Conservation (phyloP, 1,140 invertebrate species). For the Tribolium madens region DNA sequence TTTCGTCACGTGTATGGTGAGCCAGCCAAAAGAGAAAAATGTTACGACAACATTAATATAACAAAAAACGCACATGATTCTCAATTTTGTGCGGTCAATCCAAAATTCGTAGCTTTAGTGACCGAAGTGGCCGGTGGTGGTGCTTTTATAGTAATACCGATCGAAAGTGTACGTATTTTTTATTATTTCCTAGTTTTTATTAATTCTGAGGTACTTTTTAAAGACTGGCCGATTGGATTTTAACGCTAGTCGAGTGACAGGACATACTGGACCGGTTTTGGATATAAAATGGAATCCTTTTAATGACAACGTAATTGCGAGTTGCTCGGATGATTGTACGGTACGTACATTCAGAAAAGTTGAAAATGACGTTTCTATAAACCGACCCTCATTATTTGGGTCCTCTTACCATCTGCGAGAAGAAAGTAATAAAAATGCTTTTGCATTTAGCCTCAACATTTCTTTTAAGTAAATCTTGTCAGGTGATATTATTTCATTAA, state of each 20-base stretch:
- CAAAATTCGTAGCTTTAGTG: slow-evolving; percentile 94
- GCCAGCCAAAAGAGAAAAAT: slow-evolving; percentile 87
- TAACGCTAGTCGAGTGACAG: slow-evolving; percentile 82
- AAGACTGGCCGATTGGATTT: slow-evolving; percentile 83
- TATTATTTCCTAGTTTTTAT: slow-evolving; percentile 16
- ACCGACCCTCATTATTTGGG: too few species aligned
- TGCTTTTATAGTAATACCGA: slow-evolving; percentile 90
- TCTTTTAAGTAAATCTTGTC: too few species aligned
- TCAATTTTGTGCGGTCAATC: slow-evolving; percentile 93
- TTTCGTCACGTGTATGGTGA: slow-evolving; percentile 94
- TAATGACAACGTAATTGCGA: slow-evolving; percentile 96
- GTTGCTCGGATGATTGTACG: slow-evolving; percentile 93
- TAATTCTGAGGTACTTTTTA: slow-evolving; percentile 54
- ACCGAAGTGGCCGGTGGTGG: slow-evolving; percentile 95
- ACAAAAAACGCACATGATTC: slow-evolving; percentile 94
- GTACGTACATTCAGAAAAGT: too few species aligned
- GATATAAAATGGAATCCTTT: slow-evolving; percentile 94
- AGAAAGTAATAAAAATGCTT: too few species aligned
- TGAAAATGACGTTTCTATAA: too few species aligned
- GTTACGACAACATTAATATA: slow-evolving; percentile 94
- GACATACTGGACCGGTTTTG: slow-evolving; percentile 84
- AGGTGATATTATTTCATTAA: too few species aligned
- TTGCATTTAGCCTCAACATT: too few species aligned
- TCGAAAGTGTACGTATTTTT: slow-evolving; percentile 81
- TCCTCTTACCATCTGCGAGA: too few species aligned